Conservation (phyloP, 2,888 invertebrate genomes). For the Pasiphila rectangulata region DNA sequence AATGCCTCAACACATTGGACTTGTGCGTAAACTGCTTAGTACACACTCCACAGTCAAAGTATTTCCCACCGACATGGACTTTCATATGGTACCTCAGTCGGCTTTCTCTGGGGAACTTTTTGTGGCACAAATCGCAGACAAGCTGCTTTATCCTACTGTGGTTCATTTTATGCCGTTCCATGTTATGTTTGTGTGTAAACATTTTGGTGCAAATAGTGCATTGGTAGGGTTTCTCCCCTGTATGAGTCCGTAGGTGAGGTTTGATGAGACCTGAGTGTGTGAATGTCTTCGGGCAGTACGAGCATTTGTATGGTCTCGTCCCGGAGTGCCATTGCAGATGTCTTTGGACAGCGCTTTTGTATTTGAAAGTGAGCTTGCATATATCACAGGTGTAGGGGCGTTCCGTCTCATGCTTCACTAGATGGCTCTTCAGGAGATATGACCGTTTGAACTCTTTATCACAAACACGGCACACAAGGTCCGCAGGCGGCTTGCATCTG, state of each 20-base stretch:
- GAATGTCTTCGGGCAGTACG: conserved; percentile 50
- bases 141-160: conserved; percentile 54
- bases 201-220: conserved; percentile 38
- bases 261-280: conserved; percentile 51
- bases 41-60: conserved; percentile 54
- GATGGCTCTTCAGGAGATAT: conserved; percentile 37
- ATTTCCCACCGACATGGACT: conserved; percentile 53
- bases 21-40: conserved; percentile 59
- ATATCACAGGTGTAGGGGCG: conserved; percentile 26
- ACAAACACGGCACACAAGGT: conserved; percentile 34
- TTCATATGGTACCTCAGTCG: conserved; percentile 61
- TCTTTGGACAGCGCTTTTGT: conserved; percentile 52
- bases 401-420: conserved; percentile 34
- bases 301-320: conserved; percentile 42
- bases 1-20: conserved; percentile 61
- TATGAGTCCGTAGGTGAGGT: conserved; percentile 48
- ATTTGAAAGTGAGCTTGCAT: conserved; percentile 44
- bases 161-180: conserved; percentile 51
- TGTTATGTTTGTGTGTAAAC: conserved; percentile 60
- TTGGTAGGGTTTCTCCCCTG: conserved; percentile 33
- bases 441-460: conserved; percentile 37
- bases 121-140: conserved; percentile 57
- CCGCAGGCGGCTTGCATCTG: conserved; percentile 29
- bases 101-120: conserved; percentile 58
- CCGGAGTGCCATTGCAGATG: conserved; percentile 54